phyloP scores from a whole-genome alignment of 2,113 vertebrate species.

The Pelecanoides urinatrix region DNA sequence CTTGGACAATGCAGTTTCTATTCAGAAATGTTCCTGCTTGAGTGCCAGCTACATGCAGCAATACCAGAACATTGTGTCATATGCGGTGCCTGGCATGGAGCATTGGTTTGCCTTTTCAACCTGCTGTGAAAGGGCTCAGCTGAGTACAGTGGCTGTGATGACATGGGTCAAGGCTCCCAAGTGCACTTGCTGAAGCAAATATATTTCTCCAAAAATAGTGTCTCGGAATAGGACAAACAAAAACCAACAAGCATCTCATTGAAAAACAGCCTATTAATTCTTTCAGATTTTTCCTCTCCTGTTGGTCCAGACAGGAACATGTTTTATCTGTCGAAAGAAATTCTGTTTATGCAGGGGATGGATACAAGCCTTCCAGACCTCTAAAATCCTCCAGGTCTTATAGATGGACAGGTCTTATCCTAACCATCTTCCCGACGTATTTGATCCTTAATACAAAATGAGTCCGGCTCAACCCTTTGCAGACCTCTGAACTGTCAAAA shows the following conservation, averaged over 20 bases:
- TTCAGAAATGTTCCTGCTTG: background rate
- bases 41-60: background rate
- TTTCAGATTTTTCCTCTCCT: background rate
- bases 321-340: background rate
- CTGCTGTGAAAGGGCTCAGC: background rate
- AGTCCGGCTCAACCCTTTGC: background rate
- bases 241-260: background rate
- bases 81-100: background rate
- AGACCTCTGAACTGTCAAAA: slow-evolving; percentile 18
- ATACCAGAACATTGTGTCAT: background rate
- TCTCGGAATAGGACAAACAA: background rate
- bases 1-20: background rate
- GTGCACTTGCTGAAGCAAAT: background rate
- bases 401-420: background rate
- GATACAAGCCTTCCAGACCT: background rate
- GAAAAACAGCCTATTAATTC: background rate
- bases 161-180: background rate
- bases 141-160: background rate
- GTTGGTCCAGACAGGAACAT: background rate
- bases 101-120: background rate
- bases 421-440: background rate
- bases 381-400: background rate
- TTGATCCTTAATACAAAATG: background rate
- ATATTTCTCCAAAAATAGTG: background rate
- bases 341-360: background rate